Evolutionary conservation across 2,888 invertebrate species (phyloP), one percentile per base, ranked within the genome.

Genomic region (Ophion costatus): DNA sequence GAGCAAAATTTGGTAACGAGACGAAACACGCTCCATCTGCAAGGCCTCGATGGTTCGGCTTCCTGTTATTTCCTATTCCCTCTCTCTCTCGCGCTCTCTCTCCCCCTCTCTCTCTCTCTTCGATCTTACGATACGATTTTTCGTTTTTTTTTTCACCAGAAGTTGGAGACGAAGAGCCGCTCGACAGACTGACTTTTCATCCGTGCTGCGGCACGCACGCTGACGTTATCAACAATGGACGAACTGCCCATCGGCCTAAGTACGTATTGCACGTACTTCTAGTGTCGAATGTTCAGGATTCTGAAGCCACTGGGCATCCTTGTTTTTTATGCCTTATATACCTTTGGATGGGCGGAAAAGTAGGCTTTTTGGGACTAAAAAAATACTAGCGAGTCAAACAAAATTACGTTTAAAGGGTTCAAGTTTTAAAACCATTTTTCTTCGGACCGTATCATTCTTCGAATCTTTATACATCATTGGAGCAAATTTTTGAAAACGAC

Each of bases 161-260:
- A 90, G 87, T 86, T n/a, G 91, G 89, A 17, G 93, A 93, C 80
- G 93, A 93, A 33, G 93, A 94, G 59, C 89, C 91, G 20, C 88
- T 92, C 88, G 97, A 97, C 93, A 95, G 97, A 88, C 94, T 99
- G 89, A 96, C 97, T 91, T 99, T 99, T 94, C 98, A 98, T 95
- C 95, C 97, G 80, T 96, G 97, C 92, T 98, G 98, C 94, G 98
- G 98, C 88, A 97, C 97, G 88, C 98, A 98, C 94, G 98, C 98
- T 88, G 97, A 98, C 92, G 98, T 98, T 88, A 97, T 98, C 89
- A 98, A 98, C 92, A 97, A 97, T 94, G 98, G 98, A 90, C 95
- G 97, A 92, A 98, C 98, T 88, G 98, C 98, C 87, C 96, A 98
- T 94, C 95, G 98, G 93, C 98, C 98, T 91, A 98, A 98, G 98